Base-by-base conservation (phyloP, 1,140 invertebrate genomes). In the Drosophila rufa region DNA sequence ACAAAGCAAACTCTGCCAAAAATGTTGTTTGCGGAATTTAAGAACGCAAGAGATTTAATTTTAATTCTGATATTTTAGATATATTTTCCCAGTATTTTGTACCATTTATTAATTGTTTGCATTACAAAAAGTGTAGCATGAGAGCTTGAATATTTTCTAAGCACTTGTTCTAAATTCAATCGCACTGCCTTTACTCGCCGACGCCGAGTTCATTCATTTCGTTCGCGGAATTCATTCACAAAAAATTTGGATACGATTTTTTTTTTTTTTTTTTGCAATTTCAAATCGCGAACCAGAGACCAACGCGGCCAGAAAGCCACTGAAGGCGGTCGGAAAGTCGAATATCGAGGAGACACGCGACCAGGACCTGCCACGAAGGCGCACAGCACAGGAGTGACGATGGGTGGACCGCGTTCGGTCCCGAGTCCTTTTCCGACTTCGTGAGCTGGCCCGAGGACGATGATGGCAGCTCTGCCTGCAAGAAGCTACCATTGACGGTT, bases 401-500 rank as follows among this genome's bases (percentile, higher is more conserved):
- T 25, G 53, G 53, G 36, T 25, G 69, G 53, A 58, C 38, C 4
- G 19, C 36, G 38, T 69, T 89, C 85, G 84, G 81, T 11, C 8
- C 66, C 79, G 66, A 59, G 70, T 38, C 53, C 36, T n/a, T 19
- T 33, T 0, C 19, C 36, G 68, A 76, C 85, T 79, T 81, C 65
- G 70, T 25, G 50, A 59, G 74, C 55, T 79, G 68, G 75, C 67
- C 81, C 87, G 87, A 91, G 87, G 87, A 91, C 87, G 83, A 91
- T 91, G 87, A 91, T 91, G 87, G 87, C 71, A 73, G 83, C 69
- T 78, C 71, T 73, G 76, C 78, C 48, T 91, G 81, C 85, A 89
- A 89, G 85, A 89, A 89, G 48, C 78, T 79, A 89, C 85, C 85
- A 89, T 90, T 69, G 75, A 53, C 51, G 65, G 66, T 43, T 80